Conservation (phyloP, 2,113 vertebrate genomes). For the Progne subis region DNA sequence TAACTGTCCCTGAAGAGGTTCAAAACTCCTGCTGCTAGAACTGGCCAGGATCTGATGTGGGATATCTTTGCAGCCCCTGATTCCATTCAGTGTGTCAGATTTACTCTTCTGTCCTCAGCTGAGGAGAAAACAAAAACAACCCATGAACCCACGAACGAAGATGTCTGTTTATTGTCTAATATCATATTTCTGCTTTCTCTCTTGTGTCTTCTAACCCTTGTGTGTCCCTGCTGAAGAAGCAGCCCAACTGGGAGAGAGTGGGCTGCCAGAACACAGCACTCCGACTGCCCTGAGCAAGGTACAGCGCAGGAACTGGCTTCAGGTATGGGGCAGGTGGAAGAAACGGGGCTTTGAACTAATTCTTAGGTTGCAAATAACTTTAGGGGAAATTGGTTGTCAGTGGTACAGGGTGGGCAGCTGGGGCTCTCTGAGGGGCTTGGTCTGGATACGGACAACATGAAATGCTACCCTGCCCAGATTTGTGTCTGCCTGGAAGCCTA, state of each 20-base stretch:
- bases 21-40: neutral
- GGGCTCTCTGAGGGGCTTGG: neutral
- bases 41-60: neutral
- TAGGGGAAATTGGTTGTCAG: neutral
- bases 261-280: slow-evolving; percentile 59
- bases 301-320: slow-evolving; percentile 88
- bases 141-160: fast-evolving
- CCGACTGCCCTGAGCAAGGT: slow-evolving; percentile 83
- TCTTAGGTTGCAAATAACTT: neutral
- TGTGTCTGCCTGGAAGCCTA: neutral
- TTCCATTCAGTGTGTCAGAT: neutral
- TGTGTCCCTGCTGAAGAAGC: slow-evolving; percentile 8
- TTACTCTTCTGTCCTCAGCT: neutral
- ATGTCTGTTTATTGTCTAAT: neutral
- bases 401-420: neutral
- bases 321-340: slow-evolving; percentile 76
- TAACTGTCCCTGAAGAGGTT: neutral
- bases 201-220: neutral
- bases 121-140: too few species aligned
- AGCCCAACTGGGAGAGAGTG: slow-evolving; percentile 53
- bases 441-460: neutral
- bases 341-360: neutral
- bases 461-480: neutral
- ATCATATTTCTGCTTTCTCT: neutral
- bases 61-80: neutral